A percentile compares a stretch with the other conserved stretches of the same genome.
phyloP scores from a whole-genome alignment of 1,140 invertebrate genomes.

The Patella vulgata region DNA sequence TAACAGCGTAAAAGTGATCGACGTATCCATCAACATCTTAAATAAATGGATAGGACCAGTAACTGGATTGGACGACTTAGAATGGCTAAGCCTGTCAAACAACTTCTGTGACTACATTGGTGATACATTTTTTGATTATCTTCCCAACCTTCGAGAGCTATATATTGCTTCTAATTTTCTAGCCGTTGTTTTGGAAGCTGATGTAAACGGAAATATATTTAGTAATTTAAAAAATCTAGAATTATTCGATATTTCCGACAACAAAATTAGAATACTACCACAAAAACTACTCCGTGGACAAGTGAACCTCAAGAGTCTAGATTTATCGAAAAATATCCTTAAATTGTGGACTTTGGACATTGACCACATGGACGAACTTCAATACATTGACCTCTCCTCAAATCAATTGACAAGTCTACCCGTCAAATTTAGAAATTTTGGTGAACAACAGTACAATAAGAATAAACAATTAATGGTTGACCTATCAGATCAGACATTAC shows the following conservation, averaged over 20 bases:
- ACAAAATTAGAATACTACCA: neutral
- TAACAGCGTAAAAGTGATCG: neutral
- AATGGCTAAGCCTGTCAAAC: conserved; percentile 11
- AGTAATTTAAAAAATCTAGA: no score
- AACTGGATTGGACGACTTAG: conserved; percentile 3
- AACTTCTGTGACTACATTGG: conserved; percentile 17
- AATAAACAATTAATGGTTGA: conserved; percentile 12
- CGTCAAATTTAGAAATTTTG: neutral
- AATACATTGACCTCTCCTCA: conserved; percentile 17
- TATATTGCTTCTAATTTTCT: no score
- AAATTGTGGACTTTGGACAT: conserved; percentile 17
- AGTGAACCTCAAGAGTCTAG: conserved; percentile 20
- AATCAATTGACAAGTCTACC: conserved; percentile 19
- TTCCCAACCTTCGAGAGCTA: conserved; percentile 1
- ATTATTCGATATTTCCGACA: neutral
- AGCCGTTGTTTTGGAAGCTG: no score
- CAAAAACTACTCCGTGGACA: no score
- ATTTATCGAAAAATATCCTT: conserved; percentile 35
- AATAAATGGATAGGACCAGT: conserved; percentile 20
- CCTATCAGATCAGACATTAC: conserved; percentile 20
- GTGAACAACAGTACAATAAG: neutral
- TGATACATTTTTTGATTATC: conserved; percentile 19
- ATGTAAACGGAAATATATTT: no score
- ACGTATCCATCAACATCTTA: conserved; percentile 14
- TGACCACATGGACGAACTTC: conserved; percentile 18